A percentile compares a stretch with the other conserved stretches of the same genome.
Evolutionary conservation across 2,113 vertebrate species (phyloP).

Genomic region (Dipodomys merriami): DNA sequence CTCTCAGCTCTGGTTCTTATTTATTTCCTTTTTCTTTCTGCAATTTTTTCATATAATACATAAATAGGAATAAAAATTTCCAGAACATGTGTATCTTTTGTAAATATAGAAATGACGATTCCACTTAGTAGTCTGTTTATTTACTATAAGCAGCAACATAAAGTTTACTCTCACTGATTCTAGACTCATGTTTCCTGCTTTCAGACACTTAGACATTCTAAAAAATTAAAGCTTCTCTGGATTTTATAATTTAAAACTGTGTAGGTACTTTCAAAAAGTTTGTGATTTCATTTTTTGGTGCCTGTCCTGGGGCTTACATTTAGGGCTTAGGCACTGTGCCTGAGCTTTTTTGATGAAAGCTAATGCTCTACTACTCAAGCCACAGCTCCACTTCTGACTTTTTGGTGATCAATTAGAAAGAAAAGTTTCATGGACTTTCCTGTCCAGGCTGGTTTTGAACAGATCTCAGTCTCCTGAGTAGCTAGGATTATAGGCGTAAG

Average conservation of each 20-base stretch:
- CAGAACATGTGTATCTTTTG: neutral
- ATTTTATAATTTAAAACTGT: slow-evolving; percentile 30
- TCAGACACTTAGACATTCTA: neutral
- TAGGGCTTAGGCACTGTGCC: too few species aligned
- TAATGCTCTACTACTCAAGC: too few species aligned
- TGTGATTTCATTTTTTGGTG: neutral
- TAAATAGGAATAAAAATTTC: slow-evolving; percentile 13
- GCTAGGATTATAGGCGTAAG: too few species aligned
- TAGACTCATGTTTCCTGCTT: neutral
- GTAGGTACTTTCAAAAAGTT: slow-evolving; percentile 22
- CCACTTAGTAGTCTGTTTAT: slow-evolving; percentile 21
- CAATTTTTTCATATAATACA: neutral
- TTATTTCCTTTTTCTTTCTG: neutral
- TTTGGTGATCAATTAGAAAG: too few species aligned
- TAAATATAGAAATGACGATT: slow-evolving; percentile 35
- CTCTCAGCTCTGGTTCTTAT: too few species aligned
- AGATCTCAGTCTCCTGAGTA: too few species aligned
- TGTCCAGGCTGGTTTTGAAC: too few species aligned
- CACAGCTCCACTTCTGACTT: too few species aligned
- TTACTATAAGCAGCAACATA: slow-evolving; percentile 2
- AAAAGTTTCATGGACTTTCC: too few species aligned
- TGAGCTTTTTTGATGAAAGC: too few species aligned
- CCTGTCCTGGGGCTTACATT: too few species aligned
- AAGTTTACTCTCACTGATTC: slow-evolving; percentile 1
- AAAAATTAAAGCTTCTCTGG: slow-evolving; percentile 23